A percentile compares a stretch with the other conserved stretches of the same genome.
Evolutionary conservation across 2,113 vertebrate species (phyloP).

Genomic region (Oenanthe melanoleuca): DNA sequence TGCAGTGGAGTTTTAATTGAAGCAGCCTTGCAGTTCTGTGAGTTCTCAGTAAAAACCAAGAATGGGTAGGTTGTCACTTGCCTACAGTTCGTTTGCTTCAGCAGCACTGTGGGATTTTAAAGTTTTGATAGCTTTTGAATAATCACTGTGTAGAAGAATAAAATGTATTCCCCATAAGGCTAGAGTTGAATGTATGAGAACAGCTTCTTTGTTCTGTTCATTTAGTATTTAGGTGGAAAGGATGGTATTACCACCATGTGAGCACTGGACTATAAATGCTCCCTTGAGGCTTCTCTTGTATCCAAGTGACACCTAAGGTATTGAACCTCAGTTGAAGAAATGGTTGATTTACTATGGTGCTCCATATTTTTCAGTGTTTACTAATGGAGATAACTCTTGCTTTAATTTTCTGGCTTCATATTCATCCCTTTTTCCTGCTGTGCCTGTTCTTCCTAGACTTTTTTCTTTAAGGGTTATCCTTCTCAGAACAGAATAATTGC

Average conservation of each 20-base stretch:
- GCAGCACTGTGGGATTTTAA: not conserved
- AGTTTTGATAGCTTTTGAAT: not conserved
- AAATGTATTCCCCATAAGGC: not conserved
- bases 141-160: not conserved
- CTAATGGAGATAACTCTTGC: not conserved
- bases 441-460: not conserved
- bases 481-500: not conserved
- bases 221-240: not conserved
- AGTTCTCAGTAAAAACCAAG: not conserved
- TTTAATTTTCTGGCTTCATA: not conserved
- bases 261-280: not conserved
- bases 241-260: not conserved
- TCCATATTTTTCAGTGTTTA: not conserved
- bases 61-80: not conserved
- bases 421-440: not conserved
- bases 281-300: not conserved
- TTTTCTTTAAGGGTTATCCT: not conserved
- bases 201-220: not conserved
- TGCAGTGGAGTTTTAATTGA: not conserved
- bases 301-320: not conserved
- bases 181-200: not conserved
- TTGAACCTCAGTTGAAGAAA: not conserved
- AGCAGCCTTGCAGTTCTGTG: not conserved
- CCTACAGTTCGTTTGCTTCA: not conserved
- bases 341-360: not conserved